Evolutionary conservation across 2,888 invertebrate species (phyloP), one percentile per base, ranked within the genome.

Genomic region (Priocnemis perturbator): DNA sequence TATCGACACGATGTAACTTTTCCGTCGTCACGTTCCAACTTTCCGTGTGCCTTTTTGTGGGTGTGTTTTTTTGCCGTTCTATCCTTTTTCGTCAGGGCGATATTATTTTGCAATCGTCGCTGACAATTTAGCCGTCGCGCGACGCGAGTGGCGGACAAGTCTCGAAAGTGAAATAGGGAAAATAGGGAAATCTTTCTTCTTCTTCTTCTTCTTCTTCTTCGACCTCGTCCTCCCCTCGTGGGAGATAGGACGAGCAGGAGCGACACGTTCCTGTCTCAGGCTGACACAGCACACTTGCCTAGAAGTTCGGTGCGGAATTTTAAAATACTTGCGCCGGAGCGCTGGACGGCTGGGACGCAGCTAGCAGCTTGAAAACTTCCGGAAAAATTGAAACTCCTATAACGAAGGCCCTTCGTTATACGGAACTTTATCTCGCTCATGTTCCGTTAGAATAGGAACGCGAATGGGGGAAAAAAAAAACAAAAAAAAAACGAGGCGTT

Each of bases 251-350:
- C 52, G 68, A 58, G 60, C 47, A 45, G 67, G 52, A 57, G 37
- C 62, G 71, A 78, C 72, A 74, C 64, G 69, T 78, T 23, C 60
- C 66, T 62, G 63, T 72, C 69, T 60, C 57, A 23, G 61, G 63
- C 72, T 71, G 75, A 73, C 73, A 64, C 69, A 62, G 67, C 71
- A 63, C 56, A 64, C 58, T 72, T 76, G 60, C 48, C 50, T 47
- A 57, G 61, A 76, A 81, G 73, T 79, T 78, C 66, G 50, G 68
- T 55, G 60, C 57, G 64, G 73, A 80, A 82, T 74, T 77, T 76
- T 73, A 73, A 79, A 78, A 76, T 56, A 59, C 62, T 68, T 71
- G 66, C 55, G 26, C 64, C 62, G 19, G 50, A 62, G 30, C 67
- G 48, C 19, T 60, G 56, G 61, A 7, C 57, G 37, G 48, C 64